A percentile compares a stretch with the other conserved stretches of the same genome.
These are phyloP conservation scores for Phenganax marumi DNA, from an alignment of 92 coral and sea anemone species.

Conservation along the genomic window DNA sequence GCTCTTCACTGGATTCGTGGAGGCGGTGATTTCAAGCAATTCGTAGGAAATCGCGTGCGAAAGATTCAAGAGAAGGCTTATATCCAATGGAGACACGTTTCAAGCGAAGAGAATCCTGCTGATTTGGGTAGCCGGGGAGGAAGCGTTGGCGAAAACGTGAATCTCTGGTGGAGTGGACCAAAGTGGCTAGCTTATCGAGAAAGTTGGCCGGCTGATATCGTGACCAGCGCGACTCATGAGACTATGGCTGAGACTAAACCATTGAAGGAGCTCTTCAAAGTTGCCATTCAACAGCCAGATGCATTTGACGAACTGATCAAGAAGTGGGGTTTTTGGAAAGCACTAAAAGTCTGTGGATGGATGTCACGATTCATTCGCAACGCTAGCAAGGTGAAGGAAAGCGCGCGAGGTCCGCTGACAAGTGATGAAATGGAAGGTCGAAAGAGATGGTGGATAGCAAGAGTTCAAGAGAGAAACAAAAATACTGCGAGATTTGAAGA, in stretches of 20 bases:
- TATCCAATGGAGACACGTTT: slow-evolving; percentile 53
- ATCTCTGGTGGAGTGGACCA: slow-evolving; percentile 64
- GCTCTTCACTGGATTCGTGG: too few species aligned
- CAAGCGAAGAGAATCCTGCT: too few species aligned
- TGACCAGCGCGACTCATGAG: slow-evolving; percentile 41
- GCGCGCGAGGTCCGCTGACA: slow-evolving; percentile 38
- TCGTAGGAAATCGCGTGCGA: too few species aligned
- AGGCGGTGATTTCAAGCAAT: too few species aligned
- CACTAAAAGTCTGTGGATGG: slow-evolving; percentile 29
- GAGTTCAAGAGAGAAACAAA: slow-evolving; percentile 10
- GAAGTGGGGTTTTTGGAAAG: slow-evolving; percentile 37
- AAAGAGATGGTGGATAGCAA: slow-evolving; percentile 26
- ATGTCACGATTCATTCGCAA: slow-evolving; percentile 13
- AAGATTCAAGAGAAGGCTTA: slow-evolving; percentile 54
- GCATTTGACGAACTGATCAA: slow-evolving; percentile 27
- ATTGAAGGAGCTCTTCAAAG: too few species aligned
- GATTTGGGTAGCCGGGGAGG: slow-evolving; percentile 65
- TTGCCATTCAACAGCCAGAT: slow-evolving; percentile 63
- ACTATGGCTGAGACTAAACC: too few species aligned
- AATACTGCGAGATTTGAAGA: slow-evolving; percentile 30
- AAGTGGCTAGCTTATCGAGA: slow-evolving; percentile 53
- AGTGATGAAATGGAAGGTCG: slow-evolving; percentile 28
- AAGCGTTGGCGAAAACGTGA: slow-evolving; percentile 35
- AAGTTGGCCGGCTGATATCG: slow-evolving; percentile 59
- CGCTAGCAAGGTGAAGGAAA: too few species aligned